A percentile compares a stretch with the other conserved stretches of the same genome.
Conservation (phyloP, 2,888 invertebrate species). For the Helicoverpa assulta region DNA sequence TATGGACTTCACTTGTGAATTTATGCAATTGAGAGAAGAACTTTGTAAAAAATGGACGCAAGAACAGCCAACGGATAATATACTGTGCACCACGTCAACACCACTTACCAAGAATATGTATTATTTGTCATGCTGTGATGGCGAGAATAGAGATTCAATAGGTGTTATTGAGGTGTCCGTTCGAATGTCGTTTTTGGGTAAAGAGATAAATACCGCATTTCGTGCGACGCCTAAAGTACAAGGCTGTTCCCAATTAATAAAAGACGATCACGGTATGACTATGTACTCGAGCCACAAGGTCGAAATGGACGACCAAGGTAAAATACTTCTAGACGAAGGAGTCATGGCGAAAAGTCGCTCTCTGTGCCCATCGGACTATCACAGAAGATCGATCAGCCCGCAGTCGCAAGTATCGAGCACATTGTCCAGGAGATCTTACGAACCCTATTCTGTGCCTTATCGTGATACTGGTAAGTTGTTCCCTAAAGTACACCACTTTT, state of each 20-base stretch:
- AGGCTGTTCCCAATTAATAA: slow-evolving; percentile 76
- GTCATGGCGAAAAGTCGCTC: slow-evolving; percentile 71
- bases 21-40: slow-evolving; percentile 77
- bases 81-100: slow-evolving; percentile 83
- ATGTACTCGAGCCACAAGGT: slow-evolving; percentile 87
- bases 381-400: slow-evolving; percentile 69
- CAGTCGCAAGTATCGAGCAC: slow-evolving; percentile 72
- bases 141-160: slow-evolving; percentile 77
- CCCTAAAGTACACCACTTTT: slow-evolving; percentile 2
- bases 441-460: slow-evolving; percentile 47
- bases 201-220: slow-evolving; percentile 87
- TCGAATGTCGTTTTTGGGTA: slow-evolving; percentile 86
- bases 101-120: slow-evolving; percentile 83
- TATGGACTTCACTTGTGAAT: slow-evolving; percentile 83
- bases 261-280: slow-evolving; percentile 84
- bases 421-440: slow-evolving; percentile 63
- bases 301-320: slow-evolving; percentile 86
- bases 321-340: slow-evolving; percentile 84
- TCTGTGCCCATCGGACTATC: slow-evolving; percentile 52
- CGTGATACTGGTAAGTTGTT: slow-evolving; percentile 63
- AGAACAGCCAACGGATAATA: slow-evolving; percentile 82
- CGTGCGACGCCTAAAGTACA: slow-evolving; percentile 77
- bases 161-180: slow-evolving; percentile 84
- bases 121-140: slow-evolving; percentile 79
- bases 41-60: slow-evolving; percentile 82